These are phyloP conservation scores for Phalacrocorax pelagicus DNA, from an alignment of 2,113 vertebrate species.

Conservation along the genomic window DNA sequence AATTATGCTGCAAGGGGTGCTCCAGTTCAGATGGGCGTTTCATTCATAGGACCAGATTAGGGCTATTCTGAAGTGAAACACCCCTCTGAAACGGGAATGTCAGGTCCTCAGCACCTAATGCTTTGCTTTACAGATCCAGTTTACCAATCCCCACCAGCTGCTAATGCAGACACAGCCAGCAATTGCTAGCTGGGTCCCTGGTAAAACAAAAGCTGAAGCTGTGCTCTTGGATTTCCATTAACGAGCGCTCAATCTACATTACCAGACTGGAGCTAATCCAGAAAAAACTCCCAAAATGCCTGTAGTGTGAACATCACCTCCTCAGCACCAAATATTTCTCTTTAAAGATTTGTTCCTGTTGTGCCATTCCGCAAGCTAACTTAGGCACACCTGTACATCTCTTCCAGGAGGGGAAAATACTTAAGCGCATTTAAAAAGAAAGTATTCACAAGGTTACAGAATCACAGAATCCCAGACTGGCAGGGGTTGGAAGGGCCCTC, in stretches of 20 bases:
- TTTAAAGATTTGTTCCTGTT: not conserved
- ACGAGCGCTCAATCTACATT: accelerated
- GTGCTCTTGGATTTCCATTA: not conserved
- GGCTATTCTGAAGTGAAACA: not conserved
- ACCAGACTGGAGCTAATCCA: not conserved
- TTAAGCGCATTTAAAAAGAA: not conserved
- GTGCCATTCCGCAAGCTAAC: not conserved
- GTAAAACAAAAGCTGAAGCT: constrained; percentile 7
- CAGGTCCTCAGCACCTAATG: not conserved
- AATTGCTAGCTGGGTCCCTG: not conserved
- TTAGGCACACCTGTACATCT: not conserved
- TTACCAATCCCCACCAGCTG: not conserved
- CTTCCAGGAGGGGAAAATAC: not conserved
- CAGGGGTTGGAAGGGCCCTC: too few species aligned
- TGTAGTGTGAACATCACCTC: not conserved
- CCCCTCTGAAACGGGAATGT: not conserved
- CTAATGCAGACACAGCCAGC: not conserved
- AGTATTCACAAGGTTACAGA: not conserved
- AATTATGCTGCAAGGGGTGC: not conserved
- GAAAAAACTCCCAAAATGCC: not conserved
- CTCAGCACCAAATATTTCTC: not conserved
- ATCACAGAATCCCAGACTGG: too few species aligned
- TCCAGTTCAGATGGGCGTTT: not conserved
- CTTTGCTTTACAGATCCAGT: not conserved
- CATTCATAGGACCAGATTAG: not conserved